These are phyloP conservation scores for Mungos mungo DNA, from an alignment of 2,113 vertebrate species.

Conservation along the genomic window DNA sequence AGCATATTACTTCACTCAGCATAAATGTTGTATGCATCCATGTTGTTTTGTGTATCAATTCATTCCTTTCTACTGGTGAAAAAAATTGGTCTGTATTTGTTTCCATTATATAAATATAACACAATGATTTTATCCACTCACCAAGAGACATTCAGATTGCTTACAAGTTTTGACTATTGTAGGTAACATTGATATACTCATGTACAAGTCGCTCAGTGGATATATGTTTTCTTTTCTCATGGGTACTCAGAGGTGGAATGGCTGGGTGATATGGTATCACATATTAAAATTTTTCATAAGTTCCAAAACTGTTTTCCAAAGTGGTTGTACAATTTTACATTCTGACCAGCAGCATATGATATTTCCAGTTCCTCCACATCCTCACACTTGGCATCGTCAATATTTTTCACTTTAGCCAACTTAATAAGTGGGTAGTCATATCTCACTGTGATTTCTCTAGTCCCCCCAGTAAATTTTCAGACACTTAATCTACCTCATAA, in stretches of 20 bases:
- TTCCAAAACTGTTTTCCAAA: not conserved
- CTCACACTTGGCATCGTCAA: not conserved
- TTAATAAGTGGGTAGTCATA: not conserved
- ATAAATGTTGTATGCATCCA: not conserved
- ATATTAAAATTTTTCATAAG: not conserved
- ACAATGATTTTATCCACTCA: not conserved
- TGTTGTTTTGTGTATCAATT: not conserved
- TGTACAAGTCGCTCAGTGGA: not conserved
- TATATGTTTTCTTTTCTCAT: not conserved
- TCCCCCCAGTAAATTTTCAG: not conserved
- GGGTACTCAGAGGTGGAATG: not conserved
- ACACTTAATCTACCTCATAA: not conserved
- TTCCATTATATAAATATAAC: not conserved
- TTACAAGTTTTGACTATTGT: not conserved
- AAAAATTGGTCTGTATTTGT: not conserved
- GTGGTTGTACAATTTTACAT: not conserved
- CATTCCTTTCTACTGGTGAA: not conserved
- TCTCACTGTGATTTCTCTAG: not conserved
- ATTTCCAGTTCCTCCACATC: not conserved
- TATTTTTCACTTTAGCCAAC: not conserved
- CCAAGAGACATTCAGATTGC: not conserved
- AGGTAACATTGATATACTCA: not conserved
- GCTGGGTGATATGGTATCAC: not conserved
- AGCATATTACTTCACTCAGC: not conserved
- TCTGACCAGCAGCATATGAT: not conserved